Conservation (phyloP, 2,797 vertebrate species). For the Rhinichthys osculus region DNA sequence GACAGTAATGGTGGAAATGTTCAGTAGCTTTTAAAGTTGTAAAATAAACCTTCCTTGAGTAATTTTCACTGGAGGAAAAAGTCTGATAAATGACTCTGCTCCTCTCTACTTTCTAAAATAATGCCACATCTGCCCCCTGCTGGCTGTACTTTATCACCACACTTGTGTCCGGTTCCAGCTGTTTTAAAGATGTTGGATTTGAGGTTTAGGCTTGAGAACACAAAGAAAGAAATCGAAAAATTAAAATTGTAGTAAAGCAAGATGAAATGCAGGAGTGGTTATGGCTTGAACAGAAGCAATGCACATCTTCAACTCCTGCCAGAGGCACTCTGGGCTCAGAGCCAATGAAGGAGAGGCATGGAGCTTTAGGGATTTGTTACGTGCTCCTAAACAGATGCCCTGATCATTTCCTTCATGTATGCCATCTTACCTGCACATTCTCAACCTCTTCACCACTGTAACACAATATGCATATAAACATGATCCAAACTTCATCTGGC, state of each 20-base stretch:
- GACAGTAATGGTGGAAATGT: background rate
- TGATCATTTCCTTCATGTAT: constrained; percentile 65
- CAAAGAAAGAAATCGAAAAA: background rate
- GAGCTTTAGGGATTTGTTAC: constrained; percentile 59
- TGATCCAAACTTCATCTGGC: background rate
- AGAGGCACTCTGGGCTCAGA: constrained; percentile 61
- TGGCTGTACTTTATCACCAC: constrained; percentile 15
- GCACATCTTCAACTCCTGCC: constrained; percentile 34
- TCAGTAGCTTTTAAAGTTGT: background rate
- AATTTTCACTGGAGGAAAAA: background rate
- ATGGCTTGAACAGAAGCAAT: constrained; percentile 39
- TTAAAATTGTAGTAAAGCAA: background rate
- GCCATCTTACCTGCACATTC: constrained; percentile 34
- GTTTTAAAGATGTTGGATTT: background rate
- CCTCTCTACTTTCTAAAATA: background rate
- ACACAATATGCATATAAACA: background rate
- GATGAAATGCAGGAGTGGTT: constrained; percentile 17
- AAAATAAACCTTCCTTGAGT: background rate
- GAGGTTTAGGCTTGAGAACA: background rate
- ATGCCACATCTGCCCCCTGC: constrained; percentile 49
- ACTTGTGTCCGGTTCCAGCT: background rate
- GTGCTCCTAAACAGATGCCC: constrained; percentile 67
- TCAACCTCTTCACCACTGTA: background rate
- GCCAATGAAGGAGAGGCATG: constrained; percentile 61
- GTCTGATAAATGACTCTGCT: too few species aligned